Evolutionary conservation across 2,888 invertebrate genomes (phyloP).

Genomic region (Yponomeuta plumbellus): DNA sequence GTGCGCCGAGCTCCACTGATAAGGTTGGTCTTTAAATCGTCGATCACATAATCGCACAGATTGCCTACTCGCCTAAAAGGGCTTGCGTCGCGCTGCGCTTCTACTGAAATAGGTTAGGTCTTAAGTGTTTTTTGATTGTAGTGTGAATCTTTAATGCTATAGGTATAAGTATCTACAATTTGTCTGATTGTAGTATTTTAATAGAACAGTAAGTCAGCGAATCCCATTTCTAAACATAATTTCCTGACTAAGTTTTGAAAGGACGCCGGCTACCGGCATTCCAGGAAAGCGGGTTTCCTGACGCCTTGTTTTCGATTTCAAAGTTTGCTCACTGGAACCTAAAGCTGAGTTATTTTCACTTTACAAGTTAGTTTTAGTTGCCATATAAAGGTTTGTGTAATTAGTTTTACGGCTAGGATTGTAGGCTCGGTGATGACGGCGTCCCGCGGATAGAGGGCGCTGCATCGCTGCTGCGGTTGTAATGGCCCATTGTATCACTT

Average conservation of each 20-base stretch:
- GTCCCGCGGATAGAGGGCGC: slow-evolving; percentile 51
- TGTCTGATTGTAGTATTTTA: too few species aligned
- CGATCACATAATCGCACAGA: neutral
- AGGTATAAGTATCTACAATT: neutral
- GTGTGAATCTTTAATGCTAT: neutral
- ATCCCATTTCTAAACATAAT: too few species aligned
- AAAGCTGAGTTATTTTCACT: neutral
- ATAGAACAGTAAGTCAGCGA: too few species aligned
- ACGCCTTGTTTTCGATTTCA: neutral
- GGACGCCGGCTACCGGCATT: neutral
- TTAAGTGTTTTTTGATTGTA: neutral
- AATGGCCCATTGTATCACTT: slow-evolving; percentile 25
- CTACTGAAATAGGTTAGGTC: neutral
- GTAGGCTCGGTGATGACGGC: slow-evolving; percentile 3
- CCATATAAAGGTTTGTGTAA: neutral
- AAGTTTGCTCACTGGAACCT: neutral
- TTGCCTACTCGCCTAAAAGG: too few species aligned
- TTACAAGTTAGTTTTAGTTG: neutral
- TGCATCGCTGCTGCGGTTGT: slow-evolving; percentile 57
- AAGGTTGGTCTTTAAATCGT: neutral
- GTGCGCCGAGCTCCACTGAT: neutral
- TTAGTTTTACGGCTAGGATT: slow-evolving; percentile 22
- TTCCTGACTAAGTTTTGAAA: neutral
- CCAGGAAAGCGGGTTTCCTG: neutral
- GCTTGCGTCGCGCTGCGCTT: neutral